Conservation (phyloP, 2,888 invertebrate species). For the Diarsia mendica region DNA sequence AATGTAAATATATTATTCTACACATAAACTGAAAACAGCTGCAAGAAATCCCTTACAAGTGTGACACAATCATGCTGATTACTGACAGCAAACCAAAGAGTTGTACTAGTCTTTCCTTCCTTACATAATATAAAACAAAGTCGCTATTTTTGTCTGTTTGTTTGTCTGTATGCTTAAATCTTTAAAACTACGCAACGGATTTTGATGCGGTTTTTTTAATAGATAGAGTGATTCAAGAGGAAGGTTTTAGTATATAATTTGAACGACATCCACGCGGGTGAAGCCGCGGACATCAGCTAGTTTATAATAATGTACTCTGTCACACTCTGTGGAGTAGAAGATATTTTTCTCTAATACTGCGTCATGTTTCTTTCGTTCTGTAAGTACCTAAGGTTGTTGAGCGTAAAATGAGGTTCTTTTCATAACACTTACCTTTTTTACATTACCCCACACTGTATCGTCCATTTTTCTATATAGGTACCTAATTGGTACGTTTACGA, state of each 20-base stretch:
- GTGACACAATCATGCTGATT: neutral
- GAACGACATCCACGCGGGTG: too few species aligned
- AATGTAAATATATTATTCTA: neutral
- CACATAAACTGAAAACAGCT: neutral
- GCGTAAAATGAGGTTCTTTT: neutral
- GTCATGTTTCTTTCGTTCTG: constrained; percentile 1
- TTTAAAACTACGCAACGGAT: too few species aligned
- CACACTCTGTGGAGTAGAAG: too few species aligned
- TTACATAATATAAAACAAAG: too few species aligned
- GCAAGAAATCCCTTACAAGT: neutral
- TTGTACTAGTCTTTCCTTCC: too few species aligned
- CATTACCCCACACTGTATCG: neutral
- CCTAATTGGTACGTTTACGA: neutral
- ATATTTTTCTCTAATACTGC: neutral
- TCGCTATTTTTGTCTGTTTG: too few species aligned
- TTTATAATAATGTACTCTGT: too few species aligned
- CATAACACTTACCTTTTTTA: neutral
- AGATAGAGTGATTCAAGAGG: too few species aligned
- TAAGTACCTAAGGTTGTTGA: neutral
- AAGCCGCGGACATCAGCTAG: too few species aligned
- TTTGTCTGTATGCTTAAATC: too few species aligned
- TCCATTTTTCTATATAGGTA: neutral
- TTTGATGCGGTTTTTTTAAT: too few species aligned
- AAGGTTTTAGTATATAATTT: too few species aligned
- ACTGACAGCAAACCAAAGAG: neutral